phyloP scores from a whole-genome alignment of 2,113 vertebrate genomes.

The Caranx melampygus region DNA sequence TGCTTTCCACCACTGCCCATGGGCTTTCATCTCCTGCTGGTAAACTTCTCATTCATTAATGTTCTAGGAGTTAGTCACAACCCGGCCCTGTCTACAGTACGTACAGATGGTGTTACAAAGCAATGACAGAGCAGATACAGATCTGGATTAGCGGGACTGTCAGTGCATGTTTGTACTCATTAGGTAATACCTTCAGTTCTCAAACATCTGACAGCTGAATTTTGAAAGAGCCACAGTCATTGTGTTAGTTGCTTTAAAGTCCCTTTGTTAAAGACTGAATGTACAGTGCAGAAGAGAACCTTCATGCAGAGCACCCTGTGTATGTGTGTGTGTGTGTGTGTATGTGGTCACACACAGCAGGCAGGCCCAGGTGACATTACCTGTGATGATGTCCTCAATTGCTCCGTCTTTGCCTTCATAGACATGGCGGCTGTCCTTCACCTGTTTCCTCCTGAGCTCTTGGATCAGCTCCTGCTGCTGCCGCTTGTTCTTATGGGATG shows the following conservation, averaged over 20 bases:
- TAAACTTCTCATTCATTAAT: slow-evolving; percentile 2
- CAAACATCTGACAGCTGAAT: slow-evolving; percentile 57
- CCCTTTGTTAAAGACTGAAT: slow-evolving; percentile 62
- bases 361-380: slow-evolving; percentile 75
- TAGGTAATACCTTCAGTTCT: slow-evolving; percentile 36
- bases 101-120: slow-evolving; percentile 65
- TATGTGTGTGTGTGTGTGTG: slow-evolving; percentile 26
- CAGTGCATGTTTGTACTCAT: slow-evolving; percentile 56
- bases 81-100: slow-evolving; percentile 35
- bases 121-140: slow-evolving; percentile 65
- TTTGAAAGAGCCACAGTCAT: slow-evolving; percentile 42
- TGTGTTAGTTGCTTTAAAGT: slow-evolving; percentile 70
- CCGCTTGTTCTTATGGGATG: slow-evolving; percentile 88
- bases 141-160: slow-evolving; percentile 45
- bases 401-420: slow-evolving; percentile 98
- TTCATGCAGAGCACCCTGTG: slow-evolving; percentile 67
- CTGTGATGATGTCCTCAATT: slow-evolving; percentile 98
- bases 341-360: slow-evolving; percentile 19
- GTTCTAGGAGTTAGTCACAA: slow-evolving; percentile 24
- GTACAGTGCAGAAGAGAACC: slow-evolving; percentile 51
- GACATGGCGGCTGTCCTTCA: slow-evolving; percentile 95
- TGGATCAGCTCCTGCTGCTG: slow-evolving; percentile 96
- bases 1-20: background rate
- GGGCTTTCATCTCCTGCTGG: background rate
- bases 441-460: slow-evolving; percentile 92